Evolutionary conservation across 2,113 vertebrate genomes (phyloP), one percentile per base, ranked within the genome.

Genomic region (Girardinichthys multiradiatus): DNA sequence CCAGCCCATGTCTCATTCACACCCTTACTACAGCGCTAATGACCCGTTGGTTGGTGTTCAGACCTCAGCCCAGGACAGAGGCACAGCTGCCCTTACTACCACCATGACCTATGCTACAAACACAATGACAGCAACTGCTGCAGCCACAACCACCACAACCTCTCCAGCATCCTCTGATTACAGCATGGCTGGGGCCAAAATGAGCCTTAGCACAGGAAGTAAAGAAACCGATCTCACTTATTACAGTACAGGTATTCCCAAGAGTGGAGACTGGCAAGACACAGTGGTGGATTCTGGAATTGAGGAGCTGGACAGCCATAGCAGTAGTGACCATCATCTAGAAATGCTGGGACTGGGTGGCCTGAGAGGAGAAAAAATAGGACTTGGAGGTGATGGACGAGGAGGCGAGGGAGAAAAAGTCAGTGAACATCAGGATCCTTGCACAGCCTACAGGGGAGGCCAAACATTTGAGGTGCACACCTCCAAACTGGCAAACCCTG

Each of bases 281-380:
- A 88, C 93, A 0, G 95, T 96, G 71, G 95, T 95, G 12, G 96
- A 97, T 72, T 97, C 97, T 31, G 96, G 96, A 4, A 97, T 96
- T 9, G 96, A 97, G 79, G 96, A 97, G 76, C 93, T 96, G 74
- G 97, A 97, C 89, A 97, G 96, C 66, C 95, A 96, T 29, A 96
- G 95, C 90, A 96, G 95, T 83, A 97, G 95, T 5, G 96, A 97
- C 82, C 96, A 96, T 81, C 96, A 96, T 31, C 86, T 96, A 86
- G 96, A 97, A 85, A 96, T 95, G 86, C 94, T 95, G 42, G 91
- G 90, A 74, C 62, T 92, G 57, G 79, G 88, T 42, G 87, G 91
- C 30, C 64, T 86, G 84, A 91, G 48, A 85, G 74, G 83, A 68
- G 91, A 90, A 48, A 89, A 83, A 61, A 84, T 80, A 57, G 84